Evolutionary conservation across 2,113 vertebrate genomes (phyloP).

Genomic region (Chionodraco myersi): DNA sequence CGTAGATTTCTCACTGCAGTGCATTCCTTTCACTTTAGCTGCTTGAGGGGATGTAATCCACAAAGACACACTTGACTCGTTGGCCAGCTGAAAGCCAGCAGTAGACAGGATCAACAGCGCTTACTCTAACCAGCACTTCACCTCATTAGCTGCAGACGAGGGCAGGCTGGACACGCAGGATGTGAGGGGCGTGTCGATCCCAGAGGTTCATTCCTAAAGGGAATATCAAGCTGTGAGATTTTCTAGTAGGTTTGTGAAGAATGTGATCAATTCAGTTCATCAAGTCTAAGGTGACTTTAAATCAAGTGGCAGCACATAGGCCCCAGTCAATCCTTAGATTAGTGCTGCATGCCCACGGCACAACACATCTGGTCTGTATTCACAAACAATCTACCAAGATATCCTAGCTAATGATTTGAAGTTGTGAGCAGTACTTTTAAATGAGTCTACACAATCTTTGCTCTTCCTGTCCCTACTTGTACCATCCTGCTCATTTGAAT

Average conservation of each 20-base stretch:
- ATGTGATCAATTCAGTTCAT: background rate
- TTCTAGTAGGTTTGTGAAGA: background rate
- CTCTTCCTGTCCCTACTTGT: no score
- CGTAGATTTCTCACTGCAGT: conserved; percentile 33
- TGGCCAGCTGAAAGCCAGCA: conserved; percentile 29
- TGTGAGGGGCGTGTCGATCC: conserved; percentile 8
- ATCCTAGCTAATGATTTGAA: no score
- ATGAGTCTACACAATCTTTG: no score
- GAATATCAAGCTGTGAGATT: conserved; percentile 1
- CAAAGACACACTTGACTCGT: conserved; percentile 56
- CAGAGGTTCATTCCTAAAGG: conserved; percentile 8
- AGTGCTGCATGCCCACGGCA: background rate
- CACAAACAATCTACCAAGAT: no score
- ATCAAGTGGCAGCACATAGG: background rate
- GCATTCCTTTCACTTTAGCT: conserved; percentile 43
- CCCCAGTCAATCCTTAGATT: background rate
- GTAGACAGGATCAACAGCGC: conserved; percentile 31
- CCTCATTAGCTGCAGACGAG: conserved; percentile 58
- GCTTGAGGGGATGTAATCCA: conserved; percentile 44
- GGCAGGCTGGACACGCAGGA: conserved; percentile 16
- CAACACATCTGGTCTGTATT: background rate
- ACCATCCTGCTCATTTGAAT: no score
- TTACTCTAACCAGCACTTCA: conserved; percentile 35
- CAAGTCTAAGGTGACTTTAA: background rate
- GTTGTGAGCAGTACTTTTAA: no score